Conservation (phyloP, 2,797 vertebrate genomes). For the Crocidura indochinensis region DNA sequence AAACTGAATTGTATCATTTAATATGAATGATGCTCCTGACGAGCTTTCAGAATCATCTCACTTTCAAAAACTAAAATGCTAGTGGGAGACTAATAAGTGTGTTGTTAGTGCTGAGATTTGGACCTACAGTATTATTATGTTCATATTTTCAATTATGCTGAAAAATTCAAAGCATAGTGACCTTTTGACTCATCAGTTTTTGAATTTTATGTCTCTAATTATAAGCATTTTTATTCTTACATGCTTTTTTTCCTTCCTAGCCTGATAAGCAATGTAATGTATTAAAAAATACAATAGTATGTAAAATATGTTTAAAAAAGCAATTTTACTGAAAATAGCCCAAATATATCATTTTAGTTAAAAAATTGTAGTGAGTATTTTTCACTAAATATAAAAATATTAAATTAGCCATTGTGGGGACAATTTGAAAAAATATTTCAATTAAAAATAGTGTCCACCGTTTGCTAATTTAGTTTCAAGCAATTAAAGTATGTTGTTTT, state of each 20-base stretch:
- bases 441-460: too few relatives aligned
- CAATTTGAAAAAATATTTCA: too few relatives aligned
- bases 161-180: slow-evolving; percentile 6
- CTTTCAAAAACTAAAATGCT: not conserved
- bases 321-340: not conserved
- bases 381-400: too few relatives aligned
- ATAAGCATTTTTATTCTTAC: slow-evolving; percentile 9
- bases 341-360: slow-evolving; percentile 20
- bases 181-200: slow-evolving; percentile 37
- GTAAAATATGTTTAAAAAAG: slow-evolving; percentile 34
- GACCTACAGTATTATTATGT: not conserved
- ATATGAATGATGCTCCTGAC: not conserved
- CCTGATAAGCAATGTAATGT: not conserved
- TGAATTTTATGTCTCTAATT: slow-evolving; percentile 70
- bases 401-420: not conserved
- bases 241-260: not conserved
- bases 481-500: not conserved
- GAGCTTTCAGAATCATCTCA: not conserved
- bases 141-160: not conserved
- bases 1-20: not conserved
- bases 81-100: not conserved
- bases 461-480: not conserved
- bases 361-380: slow-evolving; percentile 29
- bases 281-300: slow-evolving; percentile 11
- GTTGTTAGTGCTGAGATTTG: not conserved